A percentile compares a stretch with the other conserved stretches of the same genome.
These are phyloP conservation scores for Cavia porcellus DNA, from an alignment of 2,113 vertebrate species.

Conservation along the genomic window DNA sequence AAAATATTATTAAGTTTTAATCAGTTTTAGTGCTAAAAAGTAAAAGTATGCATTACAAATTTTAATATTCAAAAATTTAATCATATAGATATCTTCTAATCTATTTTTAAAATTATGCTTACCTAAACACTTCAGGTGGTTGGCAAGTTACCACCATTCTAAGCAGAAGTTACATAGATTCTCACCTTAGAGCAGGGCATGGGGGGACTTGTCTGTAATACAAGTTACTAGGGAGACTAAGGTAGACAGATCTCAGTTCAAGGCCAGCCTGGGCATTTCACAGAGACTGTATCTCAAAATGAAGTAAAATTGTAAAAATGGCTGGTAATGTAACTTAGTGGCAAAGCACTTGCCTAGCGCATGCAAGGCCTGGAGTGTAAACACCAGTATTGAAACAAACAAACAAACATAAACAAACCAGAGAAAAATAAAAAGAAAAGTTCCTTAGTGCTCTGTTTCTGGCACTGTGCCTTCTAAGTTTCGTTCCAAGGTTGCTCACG, in stretches of 20 bases:
- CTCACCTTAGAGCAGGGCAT: too few species aligned
- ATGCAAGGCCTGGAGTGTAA: neutral
- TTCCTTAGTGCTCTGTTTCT: neutral
- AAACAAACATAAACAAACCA: neutral
- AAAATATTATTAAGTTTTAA: slow-evolving; percentile 10
- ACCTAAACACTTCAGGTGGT: neutral
- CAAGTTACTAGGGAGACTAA: neutral
- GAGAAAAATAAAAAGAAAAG: neutral
- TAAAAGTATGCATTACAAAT: neutral
- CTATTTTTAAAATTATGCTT: neutral
- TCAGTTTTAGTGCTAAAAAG: neutral
- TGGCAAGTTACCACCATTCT: neutral
- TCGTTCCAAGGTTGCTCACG: neutral
- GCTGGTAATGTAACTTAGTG: neutral
- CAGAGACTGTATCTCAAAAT: neutral
- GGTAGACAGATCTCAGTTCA: neutral
- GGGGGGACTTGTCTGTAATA: neutral
- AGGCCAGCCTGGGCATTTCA: neutral
- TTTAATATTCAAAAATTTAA: slow-evolving; percentile 46
- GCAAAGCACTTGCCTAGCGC: neutral
- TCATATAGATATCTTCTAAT: neutral
- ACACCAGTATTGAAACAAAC: neutral
- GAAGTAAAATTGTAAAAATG: neutral
- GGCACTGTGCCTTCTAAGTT: neutral
- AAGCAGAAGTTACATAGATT: neutral